Conservation (phyloP, 2,113 vertebrate genomes). For the Nerophis lumbriciformis region DNA sequence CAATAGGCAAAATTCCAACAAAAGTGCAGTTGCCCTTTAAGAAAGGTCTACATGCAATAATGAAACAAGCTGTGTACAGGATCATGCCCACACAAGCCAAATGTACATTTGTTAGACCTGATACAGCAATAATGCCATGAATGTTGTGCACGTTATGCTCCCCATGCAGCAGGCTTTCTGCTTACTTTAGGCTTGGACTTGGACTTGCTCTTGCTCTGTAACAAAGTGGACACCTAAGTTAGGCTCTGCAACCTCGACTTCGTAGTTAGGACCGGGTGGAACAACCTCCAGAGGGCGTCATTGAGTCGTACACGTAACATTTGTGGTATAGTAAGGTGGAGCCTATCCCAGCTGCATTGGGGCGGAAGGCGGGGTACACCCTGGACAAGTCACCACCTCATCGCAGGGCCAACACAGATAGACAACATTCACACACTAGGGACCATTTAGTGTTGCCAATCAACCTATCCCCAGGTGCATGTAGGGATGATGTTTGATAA, state of each 20-base stretch:
- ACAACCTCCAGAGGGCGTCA: not conserved
- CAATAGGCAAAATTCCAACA: too few relatives aligned
- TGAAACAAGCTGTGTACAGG: not conserved
- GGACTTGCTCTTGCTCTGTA: constrained; percentile 72
- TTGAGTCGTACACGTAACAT: not conserved
- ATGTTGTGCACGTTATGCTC: not conserved
- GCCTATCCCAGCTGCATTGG: too few relatives aligned
- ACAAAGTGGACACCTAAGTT: constrained; percentile 51
- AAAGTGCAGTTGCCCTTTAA: too few relatives aligned
- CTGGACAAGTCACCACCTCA: too few relatives aligned
- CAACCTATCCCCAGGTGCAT: too few relatives aligned
- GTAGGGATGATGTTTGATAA: too few relatives aligned
- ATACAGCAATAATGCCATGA: not conserved
- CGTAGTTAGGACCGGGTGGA: not conserved
- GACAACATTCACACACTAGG: too few relatives aligned
- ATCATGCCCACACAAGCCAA: not conserved
- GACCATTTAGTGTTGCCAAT: too few relatives aligned
- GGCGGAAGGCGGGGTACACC: too few relatives aligned
- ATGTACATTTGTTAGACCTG: not conserved
- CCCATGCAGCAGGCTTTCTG: constrained; percentile 38
- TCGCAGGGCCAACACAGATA: too few relatives aligned
- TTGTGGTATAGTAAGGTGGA: not conserved
- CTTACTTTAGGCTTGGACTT: constrained; percentile 74
- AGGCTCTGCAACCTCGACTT: constrained; percentile 1
- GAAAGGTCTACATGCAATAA: not conserved